These are phyloP conservation scores for Drymonia ruficornis DNA, from an alignment of 2,888 invertebrate genomes.

Conservation along the genomic window DNA sequence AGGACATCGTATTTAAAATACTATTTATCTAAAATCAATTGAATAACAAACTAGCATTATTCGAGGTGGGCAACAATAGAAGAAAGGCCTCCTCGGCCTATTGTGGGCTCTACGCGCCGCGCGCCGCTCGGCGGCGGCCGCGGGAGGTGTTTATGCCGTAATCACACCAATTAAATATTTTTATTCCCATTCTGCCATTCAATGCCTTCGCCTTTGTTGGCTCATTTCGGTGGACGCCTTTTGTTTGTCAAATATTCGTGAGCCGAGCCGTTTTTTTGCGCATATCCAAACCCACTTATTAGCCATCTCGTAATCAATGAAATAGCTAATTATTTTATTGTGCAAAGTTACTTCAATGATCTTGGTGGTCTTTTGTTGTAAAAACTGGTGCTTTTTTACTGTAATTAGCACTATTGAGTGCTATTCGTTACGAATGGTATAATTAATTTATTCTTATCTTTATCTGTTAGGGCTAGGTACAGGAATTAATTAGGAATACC, in stretches of 20 bases:
- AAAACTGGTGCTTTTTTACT: conserved; percentile 14
- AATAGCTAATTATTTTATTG: conserved; percentile 37
- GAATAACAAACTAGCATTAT: conserved; percentile 35
- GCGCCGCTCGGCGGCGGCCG: conserved; percentile 43
- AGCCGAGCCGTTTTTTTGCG: conserved; percentile 26
- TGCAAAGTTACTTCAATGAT: conserved; percentile 20
- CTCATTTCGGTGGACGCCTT: conserved; percentile 62
- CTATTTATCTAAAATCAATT: conserved; percentile 36
- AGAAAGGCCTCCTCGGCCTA: conserved; percentile 33
- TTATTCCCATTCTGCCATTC: conserved; percentile 75
- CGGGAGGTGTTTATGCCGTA: conserved; percentile 78
- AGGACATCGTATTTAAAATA: conserved; percentile 15
- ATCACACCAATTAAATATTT: conserved; percentile 82
- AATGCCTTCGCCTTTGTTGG: conserved; percentile 63
- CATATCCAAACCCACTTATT: conserved; percentile 28
- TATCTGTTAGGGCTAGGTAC: neutral
- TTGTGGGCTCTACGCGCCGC: conserved; percentile 38
- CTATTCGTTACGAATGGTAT: conserved; percentile 19
- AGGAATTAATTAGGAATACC: conserved; percentile 9
- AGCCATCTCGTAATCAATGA: conserved; percentile 30
- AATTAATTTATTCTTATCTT: conserved; percentile 6
- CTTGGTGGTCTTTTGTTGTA: conserved; percentile 18
- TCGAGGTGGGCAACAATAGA: conserved; percentile 31
- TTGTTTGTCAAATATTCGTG: conserved; percentile 54
- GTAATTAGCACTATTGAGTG: conserved; percentile 22